Base-by-base conservation (phyloP, 2,113 vertebrate species). In the Alouatta palliata region DNA sequence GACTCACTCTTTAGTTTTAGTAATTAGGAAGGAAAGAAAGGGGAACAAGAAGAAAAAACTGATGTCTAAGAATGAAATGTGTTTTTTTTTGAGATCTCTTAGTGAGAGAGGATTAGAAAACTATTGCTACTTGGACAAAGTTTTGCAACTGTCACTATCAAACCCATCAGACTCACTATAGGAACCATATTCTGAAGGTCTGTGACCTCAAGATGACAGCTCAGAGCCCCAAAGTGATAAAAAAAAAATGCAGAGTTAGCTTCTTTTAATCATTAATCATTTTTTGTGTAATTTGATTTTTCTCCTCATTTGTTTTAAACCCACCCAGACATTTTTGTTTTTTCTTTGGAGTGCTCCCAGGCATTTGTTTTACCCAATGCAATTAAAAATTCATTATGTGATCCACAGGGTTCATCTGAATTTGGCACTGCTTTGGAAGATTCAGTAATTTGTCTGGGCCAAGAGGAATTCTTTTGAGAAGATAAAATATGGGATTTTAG, bases 371-470 rank as follows among this genome's bases (percentile, higher is more conserved):
- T 73, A 89, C 68, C 84, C n/a, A 76, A 54, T 47, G 35, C 43
- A 94, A 96, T 96, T 94, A 95, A 91, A 95, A 61, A 70, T 94
- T 94, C 70, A 82, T 95, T 70, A 81, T 61, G 71, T 35, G 21
- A 52, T 90, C 73, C 75, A 35, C 25, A 6, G 47, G 32, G 77
- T 88, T 81, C 64, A 73, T 91, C 84, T 81, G 79, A 25, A 94
- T 71, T 91, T 91, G 91, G 87, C 61, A 75, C 35, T 70, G 45
- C 70, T 95, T 80, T 95, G 71, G 40, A 93, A 87, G 14, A 75
- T 91, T 71, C 35, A 32, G 10, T 96, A 54, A 58, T 91, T 91
- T 80, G 76, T 19, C 77, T 91, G 87, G 47, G 45, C 40, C 64
- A 73, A 85, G 54, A 96, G 43, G 10, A 87, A 91, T 45, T 93